Percentiles rank a stretch among this genome's conserved stretches.
These are phyloP conservation scores for Proterorhinus semilunaris DNA, from an alignment of 2,113 vertebrate genomes.

Conservation along the genomic window DNA sequence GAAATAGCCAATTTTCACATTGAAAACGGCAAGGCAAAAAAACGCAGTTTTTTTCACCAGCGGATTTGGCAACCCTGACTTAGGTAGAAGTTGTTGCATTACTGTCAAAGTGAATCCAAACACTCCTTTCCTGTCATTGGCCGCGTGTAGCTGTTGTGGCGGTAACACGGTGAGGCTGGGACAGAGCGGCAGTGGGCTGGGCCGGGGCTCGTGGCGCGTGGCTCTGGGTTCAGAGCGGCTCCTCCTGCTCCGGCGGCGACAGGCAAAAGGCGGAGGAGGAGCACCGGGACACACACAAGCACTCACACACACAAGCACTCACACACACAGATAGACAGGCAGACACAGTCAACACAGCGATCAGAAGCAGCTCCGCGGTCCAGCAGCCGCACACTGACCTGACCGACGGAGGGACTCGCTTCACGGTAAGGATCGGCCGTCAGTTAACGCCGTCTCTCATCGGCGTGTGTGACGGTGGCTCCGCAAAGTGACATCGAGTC, in stretches of 20 bases:
- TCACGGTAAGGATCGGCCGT: constrained; percentile 53
- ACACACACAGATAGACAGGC: too few species aligned
- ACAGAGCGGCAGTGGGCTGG: constrained; percentile 26
- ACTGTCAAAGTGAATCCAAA: background rate
- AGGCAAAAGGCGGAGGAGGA: constrained; percentile 66
- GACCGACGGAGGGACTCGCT: constrained; percentile 23
- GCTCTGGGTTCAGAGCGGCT: constrained; percentile 54
- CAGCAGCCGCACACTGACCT: constrained; percentile 13
- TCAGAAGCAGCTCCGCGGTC: background rate
- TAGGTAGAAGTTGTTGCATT: background rate
- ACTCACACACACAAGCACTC: too few species aligned
- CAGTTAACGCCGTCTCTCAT: background rate
- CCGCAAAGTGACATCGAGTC: constrained; percentile 6
- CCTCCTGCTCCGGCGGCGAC: constrained; percentile 43
- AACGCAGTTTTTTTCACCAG: too few species aligned
- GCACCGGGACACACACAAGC: constrained; percentile 26
- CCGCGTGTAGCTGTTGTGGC: background rate
- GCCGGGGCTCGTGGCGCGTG: constrained; percentile 47
- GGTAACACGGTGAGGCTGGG: background rate
- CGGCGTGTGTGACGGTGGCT: constrained; percentile 15
- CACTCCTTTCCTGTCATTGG: background rate
- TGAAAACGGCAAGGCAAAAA: too few species aligned
- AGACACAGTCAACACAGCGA: constrained; percentile 38
- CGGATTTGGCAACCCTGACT: too few species aligned
- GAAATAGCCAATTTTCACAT: too few species aligned